These are phyloP conservation scores for Diploptera punctata DNA, from an alignment of 2,888 invertebrate species.

Conservation along the genomic window DNA sequence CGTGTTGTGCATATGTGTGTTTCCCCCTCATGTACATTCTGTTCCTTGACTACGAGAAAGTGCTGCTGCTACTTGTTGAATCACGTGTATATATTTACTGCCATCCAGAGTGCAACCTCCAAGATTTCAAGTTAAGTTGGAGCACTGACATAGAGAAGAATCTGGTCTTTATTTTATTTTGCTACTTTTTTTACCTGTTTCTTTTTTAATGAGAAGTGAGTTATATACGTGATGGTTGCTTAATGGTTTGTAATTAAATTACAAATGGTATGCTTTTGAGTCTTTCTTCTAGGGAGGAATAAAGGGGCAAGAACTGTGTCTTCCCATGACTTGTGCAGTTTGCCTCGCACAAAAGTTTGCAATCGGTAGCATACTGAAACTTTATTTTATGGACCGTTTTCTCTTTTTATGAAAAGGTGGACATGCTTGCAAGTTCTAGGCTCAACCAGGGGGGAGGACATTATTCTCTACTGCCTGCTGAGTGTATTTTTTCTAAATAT, in stretches of 20 bases:
- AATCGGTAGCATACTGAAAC: neutral
- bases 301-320: neutral
- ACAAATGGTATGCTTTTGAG: neutral
- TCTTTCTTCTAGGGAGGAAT: neutral
- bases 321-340: constrained; percentile 7
- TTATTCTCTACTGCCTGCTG: constrained; percentile 3
- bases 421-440: neutral
- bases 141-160: neutral
- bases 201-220: neutral
- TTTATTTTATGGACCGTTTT: neutral
- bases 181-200: neutral
- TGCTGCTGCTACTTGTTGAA: constrained; percentile 6
- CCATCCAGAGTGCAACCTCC: constrained; percentile 5
- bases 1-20: neutral
- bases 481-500: constrained; percentile 28
- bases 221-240: constrained; percentile 1
- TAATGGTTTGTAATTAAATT: constrained; percentile 14
- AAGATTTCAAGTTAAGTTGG: neutral
- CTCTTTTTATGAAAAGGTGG: neutral
- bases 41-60: neutral
- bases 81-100: constrained; percentile 9
- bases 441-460: neutral
- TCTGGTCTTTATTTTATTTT: constrained; percentile 16
- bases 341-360: constrained; percentile 22
- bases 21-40: neutral